phyloP scores from a whole-genome alignment of 2,113 vertebrate genomes.

The Aptenodytes patagonicus region DNA sequence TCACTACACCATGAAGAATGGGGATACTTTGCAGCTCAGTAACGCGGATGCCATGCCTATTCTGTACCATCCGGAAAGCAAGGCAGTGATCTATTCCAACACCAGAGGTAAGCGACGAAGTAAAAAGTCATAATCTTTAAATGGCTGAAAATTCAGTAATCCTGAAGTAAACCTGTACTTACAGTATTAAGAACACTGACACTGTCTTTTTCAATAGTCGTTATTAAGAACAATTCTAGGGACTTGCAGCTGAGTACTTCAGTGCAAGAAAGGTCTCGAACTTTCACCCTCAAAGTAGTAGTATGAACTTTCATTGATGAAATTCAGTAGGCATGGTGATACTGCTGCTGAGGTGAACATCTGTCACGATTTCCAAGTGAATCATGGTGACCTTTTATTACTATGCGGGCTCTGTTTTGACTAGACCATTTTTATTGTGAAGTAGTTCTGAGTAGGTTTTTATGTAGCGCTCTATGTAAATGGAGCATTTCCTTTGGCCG shows the following conservation, averaged over 20 bases:
- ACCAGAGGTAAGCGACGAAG: constrained; percentile 69
- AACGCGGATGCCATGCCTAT: constrained; percentile 89
- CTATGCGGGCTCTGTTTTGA: background rate
- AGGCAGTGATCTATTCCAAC: constrained; percentile 82
- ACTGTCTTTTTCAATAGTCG: accelerated
- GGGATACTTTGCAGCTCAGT: constrained; percentile 93
- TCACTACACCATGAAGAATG: constrained; percentile 89
- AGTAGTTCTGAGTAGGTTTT: background rate
- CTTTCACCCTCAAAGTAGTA: background rate
- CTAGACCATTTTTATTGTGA: background rate
- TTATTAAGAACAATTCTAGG: background rate
- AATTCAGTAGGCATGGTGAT: background rate
- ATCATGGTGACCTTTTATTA: background rate
- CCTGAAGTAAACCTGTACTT: background rate
- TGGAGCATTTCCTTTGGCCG: background rate
- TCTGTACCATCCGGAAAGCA: constrained; percentile 77
- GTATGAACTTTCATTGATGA: background rate
- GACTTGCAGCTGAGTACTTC: background rate
- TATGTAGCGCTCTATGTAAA: background rate
- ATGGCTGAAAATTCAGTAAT: background rate
- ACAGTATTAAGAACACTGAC: background rate
- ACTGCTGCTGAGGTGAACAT: background rate
- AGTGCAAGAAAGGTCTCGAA: background rate
- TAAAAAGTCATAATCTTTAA: background rate
- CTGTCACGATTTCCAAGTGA: background rate